A percentile compares a stretch with the other conserved stretches of the same genome.
phyloP scores from a whole-genome alignment of 2,888 invertebrate species.

The Eilema griseolum region DNA sequence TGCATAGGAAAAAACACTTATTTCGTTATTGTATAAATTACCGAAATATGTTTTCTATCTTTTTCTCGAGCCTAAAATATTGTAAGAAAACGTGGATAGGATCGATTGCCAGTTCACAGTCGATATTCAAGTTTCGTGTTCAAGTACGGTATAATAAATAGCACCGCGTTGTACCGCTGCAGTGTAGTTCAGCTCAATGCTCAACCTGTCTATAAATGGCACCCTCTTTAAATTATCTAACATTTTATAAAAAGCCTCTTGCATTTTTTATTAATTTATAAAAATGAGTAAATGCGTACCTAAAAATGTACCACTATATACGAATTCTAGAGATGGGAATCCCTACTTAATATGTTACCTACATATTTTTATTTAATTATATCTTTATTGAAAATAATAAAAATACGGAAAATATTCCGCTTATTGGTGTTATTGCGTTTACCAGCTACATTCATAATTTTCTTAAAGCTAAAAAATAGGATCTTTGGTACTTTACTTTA shows the following conservation, averaged over 20 bases:
- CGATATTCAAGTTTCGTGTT: not conserved
- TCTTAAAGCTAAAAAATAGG: not conserved
- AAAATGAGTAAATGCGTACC: not conserved
- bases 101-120: too few species aligned
- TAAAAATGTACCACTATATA: not conserved
- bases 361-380: not conserved
- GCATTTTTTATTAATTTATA: not conserved
- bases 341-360: too few species aligned
- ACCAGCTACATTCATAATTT: not conserved
- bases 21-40: too few species aligned
- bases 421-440: not conserved
- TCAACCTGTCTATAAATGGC: not conserved
- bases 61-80: too few species aligned
- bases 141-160: not conserved
- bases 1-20: too few species aligned
- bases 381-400: not conserved
- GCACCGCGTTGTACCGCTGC: not conserved
- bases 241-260: not conserved
- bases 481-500: conserved; percentile 13
- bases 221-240: not conserved
- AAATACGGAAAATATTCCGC: conserved; percentile 2
- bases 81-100: too few species aligned
- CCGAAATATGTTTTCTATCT: too few species aligned
- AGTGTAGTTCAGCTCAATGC: not conserved
- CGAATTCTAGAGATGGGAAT: not conserved